Evolutionary conservation across 2,113 vertebrate genomes (phyloP).

Genomic region (Ceyx cyanopectus): DNA sequence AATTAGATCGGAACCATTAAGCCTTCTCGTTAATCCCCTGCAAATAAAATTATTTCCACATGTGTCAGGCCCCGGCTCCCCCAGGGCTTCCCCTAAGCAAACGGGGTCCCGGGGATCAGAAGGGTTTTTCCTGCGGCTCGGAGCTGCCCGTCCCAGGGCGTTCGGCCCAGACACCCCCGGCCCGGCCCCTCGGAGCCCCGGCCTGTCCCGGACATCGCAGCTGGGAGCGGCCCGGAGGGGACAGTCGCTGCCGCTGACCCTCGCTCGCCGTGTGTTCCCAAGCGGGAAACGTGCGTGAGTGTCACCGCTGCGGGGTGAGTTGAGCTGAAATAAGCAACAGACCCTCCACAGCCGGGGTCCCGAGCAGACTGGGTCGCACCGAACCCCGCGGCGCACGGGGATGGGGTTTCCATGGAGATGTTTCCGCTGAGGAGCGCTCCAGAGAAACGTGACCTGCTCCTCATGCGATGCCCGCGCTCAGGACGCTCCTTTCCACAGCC

Average conservation of each 20-base stretch:
- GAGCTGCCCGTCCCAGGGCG: neutral
- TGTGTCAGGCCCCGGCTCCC: too few species aligned
- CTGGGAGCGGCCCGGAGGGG: neutral
- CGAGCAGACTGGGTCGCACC: neutral
- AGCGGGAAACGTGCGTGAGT: neutral
- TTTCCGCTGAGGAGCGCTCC: neutral
- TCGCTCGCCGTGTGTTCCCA: neutral
- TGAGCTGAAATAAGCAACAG: rapidly evolving
- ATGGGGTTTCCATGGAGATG: too few species aligned
- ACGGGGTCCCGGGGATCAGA: neutral
- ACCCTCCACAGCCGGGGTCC: neutral
- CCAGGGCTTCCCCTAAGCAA: too few species aligned
- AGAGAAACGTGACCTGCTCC: neutral
- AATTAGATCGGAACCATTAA: too few species aligned
- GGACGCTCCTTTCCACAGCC: neutral
- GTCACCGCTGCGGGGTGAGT: neutral
- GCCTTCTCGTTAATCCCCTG: too few species aligned
- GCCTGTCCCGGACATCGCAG: neutral
- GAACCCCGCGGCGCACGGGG: too few species aligned
- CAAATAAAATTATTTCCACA: too few species aligned
- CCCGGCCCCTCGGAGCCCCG: neutral
- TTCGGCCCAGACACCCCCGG: neutral
- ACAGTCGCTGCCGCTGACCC: neutral
- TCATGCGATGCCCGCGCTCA: neutral
- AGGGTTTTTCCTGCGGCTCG: neutral